Base-by-base conservation (phyloP, 2,113 vertebrate genomes). In the Forbesichthys agassizii region DNA sequence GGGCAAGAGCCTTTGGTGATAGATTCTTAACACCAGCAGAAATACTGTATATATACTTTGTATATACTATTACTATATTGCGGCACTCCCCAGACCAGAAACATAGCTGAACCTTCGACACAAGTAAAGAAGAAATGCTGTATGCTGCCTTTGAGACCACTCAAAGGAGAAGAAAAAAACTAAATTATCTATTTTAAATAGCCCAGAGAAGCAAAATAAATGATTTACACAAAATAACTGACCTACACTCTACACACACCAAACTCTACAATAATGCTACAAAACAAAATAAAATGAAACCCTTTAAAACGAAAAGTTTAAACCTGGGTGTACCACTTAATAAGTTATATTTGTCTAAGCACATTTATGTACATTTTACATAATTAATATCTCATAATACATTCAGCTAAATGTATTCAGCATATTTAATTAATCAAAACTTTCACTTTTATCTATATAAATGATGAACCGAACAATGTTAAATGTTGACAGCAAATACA, bases 81-180 rank as follows among this genome's bases (percentile, higher is more conserved):
- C 80, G 81, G 74, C 73, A 57, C 78, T 87, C 81, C 57, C 66
- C 13, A 33, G 27, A 75, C 66, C 68, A 71, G 70, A 77, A 74
- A 80, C 67, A 71, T 70, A 20, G 69, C 74, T 79, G 75, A 88
- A 75, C 77, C 81, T 86, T 71, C 81, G 83, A 86, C 85, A 85
- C 36, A 0, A 65, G 77, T 71, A 86, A 69, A 60, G 64, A 64
- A 66, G 77, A 86, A 84, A 83, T 83, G 86, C 77, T 62, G 53
- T 71, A 54, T 48, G 3, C 49, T 62, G 54, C 72, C 61, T 57
- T 75, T 81, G 71, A 81, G 87, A 80, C 61, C 79, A 83, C 71
- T 83, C 79, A 48, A 27, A 27, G 27, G 53, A 73, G 58, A 82
- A 84, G 72, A 71, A 64, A 78, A 14, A n/a, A 53, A 11, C 12